Conservation (phyloP, 1,140 invertebrate genomes). For the Cryptotermes secundus region DNA sequence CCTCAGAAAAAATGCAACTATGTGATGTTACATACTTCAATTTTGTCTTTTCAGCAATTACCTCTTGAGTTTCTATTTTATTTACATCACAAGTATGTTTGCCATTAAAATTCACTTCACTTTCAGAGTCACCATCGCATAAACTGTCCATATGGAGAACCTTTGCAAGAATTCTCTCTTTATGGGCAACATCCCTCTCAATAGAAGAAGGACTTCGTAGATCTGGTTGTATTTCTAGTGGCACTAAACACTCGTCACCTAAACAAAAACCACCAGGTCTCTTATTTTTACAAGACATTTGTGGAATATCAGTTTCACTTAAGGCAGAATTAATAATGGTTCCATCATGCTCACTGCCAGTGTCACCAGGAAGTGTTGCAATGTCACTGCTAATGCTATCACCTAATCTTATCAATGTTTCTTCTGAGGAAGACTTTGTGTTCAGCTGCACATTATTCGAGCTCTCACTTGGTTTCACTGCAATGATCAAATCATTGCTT, state of each 20-base stretch:
- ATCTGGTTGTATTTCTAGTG: slow-evolving; percentile 40
- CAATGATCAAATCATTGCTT: slow-evolving; percentile 32
- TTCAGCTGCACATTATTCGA: neutral
- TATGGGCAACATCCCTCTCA: slow-evolving; percentile 51
- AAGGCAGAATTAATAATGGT: slow-evolving; percentile 43
- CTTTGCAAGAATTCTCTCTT: slow-evolving; percentile 39
- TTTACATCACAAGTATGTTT: neutral
- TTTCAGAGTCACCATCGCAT: slow-evolving; percentile 13
- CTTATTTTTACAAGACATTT: neutral
- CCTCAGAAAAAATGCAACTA: neutral
- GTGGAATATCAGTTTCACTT: neutral
- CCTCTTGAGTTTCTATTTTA: neutral
- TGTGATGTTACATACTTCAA: neutral
- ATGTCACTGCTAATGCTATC: slow-evolving; percentile 38
- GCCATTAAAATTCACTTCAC: neutral
- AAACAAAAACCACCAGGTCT: slow-evolving; percentile 11
- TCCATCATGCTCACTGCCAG: slow-evolving; percentile 37
- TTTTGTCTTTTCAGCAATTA: neutral
- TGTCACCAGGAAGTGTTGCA: slow-evolving; percentile 26
- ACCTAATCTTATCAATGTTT: slow-evolving; percentile 31
- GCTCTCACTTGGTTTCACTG: slow-evolving; percentile 18
- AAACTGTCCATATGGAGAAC: slow-evolving; percentile 36
- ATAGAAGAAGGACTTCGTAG: slow-evolving; percentile 54
- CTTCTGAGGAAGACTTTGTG: slow-evolving; percentile 29
- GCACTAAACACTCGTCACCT: neutral